Conservation (phyloP, 1,140 invertebrate species). For the Neodiprion lecontei region DNA sequence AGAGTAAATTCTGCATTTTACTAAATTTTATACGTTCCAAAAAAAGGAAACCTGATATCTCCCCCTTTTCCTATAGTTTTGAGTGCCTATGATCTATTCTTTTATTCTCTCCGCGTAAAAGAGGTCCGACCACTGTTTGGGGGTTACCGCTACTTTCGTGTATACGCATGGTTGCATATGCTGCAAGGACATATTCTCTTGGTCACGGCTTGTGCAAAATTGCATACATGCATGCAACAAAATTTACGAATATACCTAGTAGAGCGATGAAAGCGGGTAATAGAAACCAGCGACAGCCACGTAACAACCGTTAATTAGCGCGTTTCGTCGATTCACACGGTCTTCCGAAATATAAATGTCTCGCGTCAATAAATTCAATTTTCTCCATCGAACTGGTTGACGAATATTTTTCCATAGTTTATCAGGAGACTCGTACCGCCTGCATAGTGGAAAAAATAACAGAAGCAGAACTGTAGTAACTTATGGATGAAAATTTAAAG, state of each 20-base stretch:
- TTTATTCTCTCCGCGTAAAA: too few species aligned
- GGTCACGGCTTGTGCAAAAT: not conserved
- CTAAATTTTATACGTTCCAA: too few species aligned
- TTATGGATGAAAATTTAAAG: too few species aligned
- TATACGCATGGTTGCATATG: not conserved
- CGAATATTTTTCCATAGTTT: not conserved
- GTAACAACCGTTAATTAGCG: not conserved
- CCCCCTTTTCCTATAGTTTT: too few species aligned
- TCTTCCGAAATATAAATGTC: not conserved
- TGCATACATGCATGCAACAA: not conserved
- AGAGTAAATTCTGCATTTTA: too few species aligned
- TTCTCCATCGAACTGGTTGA: not conserved
- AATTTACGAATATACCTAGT: not conserved
- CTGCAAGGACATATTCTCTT: not conserved
- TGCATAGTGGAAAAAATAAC: not conserved
- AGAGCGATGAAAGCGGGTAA: not conserved
- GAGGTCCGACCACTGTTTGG: not conserved
- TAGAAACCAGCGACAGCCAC: not conserved
- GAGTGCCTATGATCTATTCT: too few species aligned
- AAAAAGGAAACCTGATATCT: too few species aligned
- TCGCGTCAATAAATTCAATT: constrained; percentile 5
- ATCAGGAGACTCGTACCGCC: not conserved
- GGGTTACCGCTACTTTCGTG: not conserved
- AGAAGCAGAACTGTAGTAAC: not conserved
- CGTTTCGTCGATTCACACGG: not conserved